Evolutionary conservation across 2,888 invertebrate species (phyloP).

Genomic region (Macrosiphum euphorbiae): DNA sequence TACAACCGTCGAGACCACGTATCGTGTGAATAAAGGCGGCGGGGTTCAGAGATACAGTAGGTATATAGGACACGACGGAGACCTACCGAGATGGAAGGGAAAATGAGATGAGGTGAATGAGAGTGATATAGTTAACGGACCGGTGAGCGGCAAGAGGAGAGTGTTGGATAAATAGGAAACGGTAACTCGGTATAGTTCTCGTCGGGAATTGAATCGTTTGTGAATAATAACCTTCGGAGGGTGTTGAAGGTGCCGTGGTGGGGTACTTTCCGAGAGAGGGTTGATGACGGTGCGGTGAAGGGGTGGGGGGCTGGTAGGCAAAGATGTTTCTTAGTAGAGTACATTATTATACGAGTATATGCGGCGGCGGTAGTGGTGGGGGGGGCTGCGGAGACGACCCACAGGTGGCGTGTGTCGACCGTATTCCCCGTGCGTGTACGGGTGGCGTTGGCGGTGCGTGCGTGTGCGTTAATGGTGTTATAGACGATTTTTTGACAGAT

Average conservation of each 20-base stretch:
- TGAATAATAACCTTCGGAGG: neutral
- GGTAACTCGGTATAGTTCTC: constrained; percentile 22
- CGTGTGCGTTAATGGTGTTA: neutral
- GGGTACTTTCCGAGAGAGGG: neutral
- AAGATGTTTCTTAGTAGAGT: neutral
- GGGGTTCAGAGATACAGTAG: neutral
- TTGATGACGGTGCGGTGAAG: neutral
- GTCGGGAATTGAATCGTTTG: constrained; percentile 44
- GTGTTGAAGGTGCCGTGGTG: neutral
- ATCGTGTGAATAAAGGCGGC: neutral
- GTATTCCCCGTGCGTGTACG: neutral
- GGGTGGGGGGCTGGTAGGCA: too few species aligned
- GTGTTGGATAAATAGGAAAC: constrained; percentile 3
- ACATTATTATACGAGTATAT: neutral
- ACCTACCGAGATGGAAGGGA: neutral
- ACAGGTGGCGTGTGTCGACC: constrained; percentile 41
- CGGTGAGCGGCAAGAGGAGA: neutral
- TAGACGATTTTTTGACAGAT: constrained; percentile 34
- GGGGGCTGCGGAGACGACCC: neutral
- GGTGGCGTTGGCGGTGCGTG: neutral
- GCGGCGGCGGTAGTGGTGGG: neutral
- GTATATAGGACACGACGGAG: neutral
- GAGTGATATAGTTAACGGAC: neutral
- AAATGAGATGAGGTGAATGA: neutral
- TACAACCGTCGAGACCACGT: neutral